phyloP scores from a whole-genome alignment of 2,888 invertebrate genomes.

The Penaeus monodon region DNA sequence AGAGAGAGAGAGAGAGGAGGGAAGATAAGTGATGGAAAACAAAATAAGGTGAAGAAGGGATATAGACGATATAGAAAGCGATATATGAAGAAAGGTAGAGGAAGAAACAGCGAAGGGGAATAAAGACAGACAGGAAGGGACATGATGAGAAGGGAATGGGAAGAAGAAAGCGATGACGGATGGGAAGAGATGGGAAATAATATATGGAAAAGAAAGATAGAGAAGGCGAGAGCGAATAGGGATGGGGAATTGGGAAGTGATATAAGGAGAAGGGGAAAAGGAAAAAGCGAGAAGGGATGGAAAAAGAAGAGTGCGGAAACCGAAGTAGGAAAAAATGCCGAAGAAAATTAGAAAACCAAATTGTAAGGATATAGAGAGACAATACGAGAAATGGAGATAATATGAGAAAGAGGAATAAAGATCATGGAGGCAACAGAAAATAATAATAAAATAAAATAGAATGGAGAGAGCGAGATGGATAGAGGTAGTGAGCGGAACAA shows the following conservation, averaged over 20 bases:
- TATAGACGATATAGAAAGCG: neutral
- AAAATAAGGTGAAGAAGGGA: neutral
- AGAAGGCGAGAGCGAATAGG: neutral
- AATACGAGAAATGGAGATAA: no score
- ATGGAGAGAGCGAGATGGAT: no score
- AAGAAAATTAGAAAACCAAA: no score
- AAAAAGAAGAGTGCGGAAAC: no score
- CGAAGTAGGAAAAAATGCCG: no score
- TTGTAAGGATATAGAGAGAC: constrained; percentile 9
- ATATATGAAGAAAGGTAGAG: neutral
- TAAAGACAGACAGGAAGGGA: neutral
- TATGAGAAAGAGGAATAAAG: no score
- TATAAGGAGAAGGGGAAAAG: neutral
- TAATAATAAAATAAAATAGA: no score
- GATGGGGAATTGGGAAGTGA: neutral
- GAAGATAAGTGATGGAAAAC: neutral
- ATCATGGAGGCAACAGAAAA: no score
- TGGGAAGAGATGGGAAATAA: neutral
- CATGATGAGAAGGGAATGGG: neutral
- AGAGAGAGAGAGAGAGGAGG: neutral
- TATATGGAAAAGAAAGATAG: neutral
- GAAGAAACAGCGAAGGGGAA: no score
- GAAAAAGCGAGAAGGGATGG: no score
- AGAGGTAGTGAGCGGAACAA: no score
- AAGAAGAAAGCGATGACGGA: neutral